Base-by-base conservation (phyloP, 2,113 vertebrate genomes). In the Gnathonemus longibarbis region DNA sequence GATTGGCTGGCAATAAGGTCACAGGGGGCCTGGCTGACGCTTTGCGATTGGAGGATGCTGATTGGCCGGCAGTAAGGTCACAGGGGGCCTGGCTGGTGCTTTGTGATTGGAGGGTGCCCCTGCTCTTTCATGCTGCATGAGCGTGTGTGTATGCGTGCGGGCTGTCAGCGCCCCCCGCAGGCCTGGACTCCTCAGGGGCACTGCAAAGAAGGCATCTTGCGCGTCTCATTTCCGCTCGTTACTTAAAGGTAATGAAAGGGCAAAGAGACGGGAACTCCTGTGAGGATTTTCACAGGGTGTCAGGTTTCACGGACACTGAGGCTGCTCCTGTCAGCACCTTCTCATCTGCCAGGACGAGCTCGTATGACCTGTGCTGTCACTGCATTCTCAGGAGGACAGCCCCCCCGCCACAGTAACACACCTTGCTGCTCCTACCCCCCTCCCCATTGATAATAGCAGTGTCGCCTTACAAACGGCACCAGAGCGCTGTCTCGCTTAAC, bases 311-410 rank as follows among this genome's bases (percentile, higher is more conserved):
- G 52, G 80, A 66, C 45, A 48, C 42, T 39, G 52, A n/a, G 83
- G 50, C 39, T 66, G 31, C 46, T 85, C 39, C 52, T 84, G 89
- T 89, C 89, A 89, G 45, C 89, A 49, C 83, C 77, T 48, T 35
- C 83, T 89, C 89, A 89, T 89, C 89, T 86, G 53, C 31, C 89
- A 85, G 50, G 45, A 66, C 11, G 6, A 86, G 77, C 49, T 89
- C 83, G 58, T 58, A 89, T 89, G 89, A 84, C 89, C 88, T 83
- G 70, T 49, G 88, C 50, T 85, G 83, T 84, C 80, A 85, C 80
- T 85, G 50, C 49, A 31, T 39, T 89, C 35, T 42, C 13, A 31
- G 46, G 50, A 62, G 52, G 19, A 5, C 21, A 11, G 31, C 83
- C 62, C 62, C 62, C 62, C 24, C 24, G 2, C 83, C 89, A 84